Base-by-base conservation (phyloP, 2,888 invertebrate species). In the Coelogynopora nodosa region DNA sequence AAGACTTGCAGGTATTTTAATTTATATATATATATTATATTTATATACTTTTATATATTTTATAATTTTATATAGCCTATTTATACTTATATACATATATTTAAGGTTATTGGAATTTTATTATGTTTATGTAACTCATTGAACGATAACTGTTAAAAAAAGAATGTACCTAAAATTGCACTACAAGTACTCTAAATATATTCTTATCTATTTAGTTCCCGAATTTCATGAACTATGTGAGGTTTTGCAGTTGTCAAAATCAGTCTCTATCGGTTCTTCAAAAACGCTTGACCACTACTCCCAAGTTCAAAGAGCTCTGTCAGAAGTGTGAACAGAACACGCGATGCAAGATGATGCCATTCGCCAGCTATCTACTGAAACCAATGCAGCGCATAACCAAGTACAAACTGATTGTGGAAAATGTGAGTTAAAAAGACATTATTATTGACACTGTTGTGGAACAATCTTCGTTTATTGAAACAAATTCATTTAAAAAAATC, bases 351-450 rank as follows among this genome's bases (percentile, higher is more conserved):
- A 84, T 82, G 31, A 90, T 95, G 93, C 95, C 95, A 0, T 91
- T 95, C 13, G 94, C 94, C 88, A 94, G 95, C 28, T 95, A 95
- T 91, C 92, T 95, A 29, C 93, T 95, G 86, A 95, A 95, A 91
- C 95, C 95, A 0, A 95, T 95, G 94, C 95, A 95, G 90, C 92
- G 95, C 89, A 95, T 95, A 86, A 95, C 95, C 23, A 94, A 94
- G 90, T 95, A 95, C 92, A 95, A 95, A 0, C 92, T 95, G 30
- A 92, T 95, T 30, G 94, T 95, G 88, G 93, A 93, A 90, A 95
- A 95, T 93, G 94, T 94, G 88, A 88, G 88, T 86, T 31, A 23
- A 49, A 31, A n/a, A n/a, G n/a, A n/a, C n/a, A n/a, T n/a, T n/a
- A n/a, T n/a, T n/a, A n/a, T n/a, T n/a, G n/a, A n/a, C n/a, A n/a